Conservation (phyloP, 2,797 vertebrate genomes). For the Synaphobranchus kaupii region DNA sequence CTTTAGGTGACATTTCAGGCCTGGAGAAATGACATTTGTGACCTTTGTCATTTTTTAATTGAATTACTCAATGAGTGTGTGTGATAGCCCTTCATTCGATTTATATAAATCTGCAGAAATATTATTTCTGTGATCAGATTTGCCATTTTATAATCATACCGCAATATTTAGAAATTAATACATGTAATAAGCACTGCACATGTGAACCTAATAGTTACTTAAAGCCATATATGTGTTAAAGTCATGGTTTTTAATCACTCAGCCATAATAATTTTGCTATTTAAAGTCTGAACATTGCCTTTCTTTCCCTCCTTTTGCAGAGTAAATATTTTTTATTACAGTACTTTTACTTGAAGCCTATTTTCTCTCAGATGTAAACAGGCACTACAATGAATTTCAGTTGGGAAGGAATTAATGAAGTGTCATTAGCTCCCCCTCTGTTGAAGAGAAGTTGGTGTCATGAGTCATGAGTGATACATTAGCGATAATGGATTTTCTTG, state of each 20-base stretch:
- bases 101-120: not conserved
- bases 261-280: not conserved
- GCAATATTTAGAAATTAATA: slow-evolving; percentile 11
- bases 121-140: not conserved
- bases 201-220: not conserved
- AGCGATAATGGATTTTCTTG: not conserved
- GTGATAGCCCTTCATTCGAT: not conserved
- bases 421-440: not conserved
- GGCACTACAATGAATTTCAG: not conserved
- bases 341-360: not conserved
- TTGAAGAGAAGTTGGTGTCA: not conserved
- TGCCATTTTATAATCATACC: not conserved
- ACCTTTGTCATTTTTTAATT: not conserved
- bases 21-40: not conserved
- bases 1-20: slow-evolving; percentile 32
- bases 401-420: not conserved
- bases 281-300: not conserved
- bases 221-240: not conserved
- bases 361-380: not conserved
- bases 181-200: not conserved
- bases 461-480: not conserved
- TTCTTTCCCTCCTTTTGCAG: not conserved
- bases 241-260: not conserved
- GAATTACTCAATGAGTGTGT: slow-evolving; percentile 1
- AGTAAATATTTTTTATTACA: not conserved